phyloP scores from a whole-genome alignment of 2,797 vertebrate species.

The Cetoscarus ocellatus region DNA sequence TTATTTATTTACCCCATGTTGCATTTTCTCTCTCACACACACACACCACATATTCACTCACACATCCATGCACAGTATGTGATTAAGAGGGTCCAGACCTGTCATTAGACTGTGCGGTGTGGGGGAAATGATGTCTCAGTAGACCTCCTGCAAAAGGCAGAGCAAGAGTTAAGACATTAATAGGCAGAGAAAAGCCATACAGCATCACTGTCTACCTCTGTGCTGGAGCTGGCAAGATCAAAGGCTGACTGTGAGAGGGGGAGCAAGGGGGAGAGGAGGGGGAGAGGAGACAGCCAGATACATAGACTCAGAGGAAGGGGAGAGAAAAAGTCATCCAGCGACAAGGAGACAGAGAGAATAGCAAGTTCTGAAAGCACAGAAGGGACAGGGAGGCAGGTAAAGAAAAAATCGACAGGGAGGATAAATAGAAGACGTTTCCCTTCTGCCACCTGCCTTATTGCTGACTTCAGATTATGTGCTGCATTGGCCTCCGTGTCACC shows the following conservation, averaged over 20 bases:
- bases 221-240: slow-evolving; percentile 78
- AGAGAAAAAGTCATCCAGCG: slow-evolving; percentile 71
- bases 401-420: slow-evolving; percentile 66
- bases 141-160: slow-evolving; percentile 73
- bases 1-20: slow-evolving; percentile 21
- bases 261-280: slow-evolving; percentile 15
- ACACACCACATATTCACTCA: slow-evolving; percentile 23
- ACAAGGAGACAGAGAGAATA: slow-evolving; percentile 77
- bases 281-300: slow-evolving; percentile 58
- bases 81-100: slow-evolving; percentile 66
- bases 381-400: slow-evolving; percentile 61
- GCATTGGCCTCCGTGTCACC: slow-evolving; percentile 71
- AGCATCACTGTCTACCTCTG: slow-evolving; percentile 84
- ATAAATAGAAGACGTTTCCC: slow-evolving; percentile 74
- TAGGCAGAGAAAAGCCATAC: slow-evolving; percentile 82
- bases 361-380: slow-evolving; percentile 71
- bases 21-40: slow-evolving; percentile 15
- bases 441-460: slow-evolving; percentile 75
- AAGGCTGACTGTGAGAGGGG: slow-evolving; percentile 68
- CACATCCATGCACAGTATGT: slow-evolving; percentile 28
- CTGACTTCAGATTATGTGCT: slow-evolving; percentile 68
- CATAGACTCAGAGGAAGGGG: slow-evolving; percentile 53
- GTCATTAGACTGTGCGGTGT: slow-evolving; percentile 67
- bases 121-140: slow-evolving; percentile 81
- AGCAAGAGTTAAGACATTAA: slow-evolving; percentile 82